Percentiles rank a stretch among this genome's conserved stretches.
phyloP scores from a whole-genome alignment of 2,888 invertebrate species.

The Pilophorus perplexus region DNA sequence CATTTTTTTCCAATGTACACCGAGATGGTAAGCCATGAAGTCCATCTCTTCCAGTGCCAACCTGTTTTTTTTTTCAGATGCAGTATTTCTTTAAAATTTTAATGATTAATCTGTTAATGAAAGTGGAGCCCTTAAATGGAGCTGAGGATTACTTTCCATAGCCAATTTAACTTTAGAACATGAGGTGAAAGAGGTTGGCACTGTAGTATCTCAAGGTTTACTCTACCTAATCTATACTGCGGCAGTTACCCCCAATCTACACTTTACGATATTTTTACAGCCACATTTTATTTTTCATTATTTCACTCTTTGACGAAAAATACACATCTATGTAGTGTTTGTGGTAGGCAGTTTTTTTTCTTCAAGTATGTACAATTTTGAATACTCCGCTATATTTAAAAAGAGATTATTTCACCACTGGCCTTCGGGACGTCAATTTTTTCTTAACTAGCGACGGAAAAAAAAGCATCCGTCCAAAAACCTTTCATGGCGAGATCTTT shows the following conservation, averaged over 20 bases:
- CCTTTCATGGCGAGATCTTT: no score
- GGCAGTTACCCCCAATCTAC: conserved; percentile 15
- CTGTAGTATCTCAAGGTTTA: no score
- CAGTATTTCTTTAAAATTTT: no score
- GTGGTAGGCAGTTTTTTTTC: conserved; percentile 27
- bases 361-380: conserved; percentile 3
- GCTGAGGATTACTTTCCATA: no score
- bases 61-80: no score
- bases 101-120: no score
- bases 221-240: not conserved
- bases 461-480: no score
- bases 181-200: not conserved
- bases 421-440: conserved; percentile 2
- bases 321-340: conserved; percentile 27
- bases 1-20: conserved; percentile 11
- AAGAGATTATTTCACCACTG: conserved; percentile 19
- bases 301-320: conserved; percentile 30
- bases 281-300: not conserved
- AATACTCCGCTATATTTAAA: not conserved
- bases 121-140: no score
- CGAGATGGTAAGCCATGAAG: not conserved
- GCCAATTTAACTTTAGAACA: no score
- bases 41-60: not conserved
- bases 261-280: conserved; percentile 21
- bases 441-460: not conserved